Evolutionary conservation across 2,888 invertebrate genomes (phyloP).

Genomic region (Oscheius sp.): DNA sequence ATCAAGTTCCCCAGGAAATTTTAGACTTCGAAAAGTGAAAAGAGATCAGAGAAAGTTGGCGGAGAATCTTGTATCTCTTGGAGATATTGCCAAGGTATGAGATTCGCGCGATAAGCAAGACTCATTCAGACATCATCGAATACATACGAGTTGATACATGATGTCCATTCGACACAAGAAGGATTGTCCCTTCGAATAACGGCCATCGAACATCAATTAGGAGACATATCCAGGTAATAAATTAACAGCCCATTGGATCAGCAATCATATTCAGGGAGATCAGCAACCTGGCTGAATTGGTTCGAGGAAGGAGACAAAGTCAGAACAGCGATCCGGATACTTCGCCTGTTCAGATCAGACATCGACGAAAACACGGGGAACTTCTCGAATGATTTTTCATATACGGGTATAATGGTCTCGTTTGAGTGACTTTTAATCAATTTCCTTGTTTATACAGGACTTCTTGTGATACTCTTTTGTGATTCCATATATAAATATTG

Average conservation of each 20-base stretch:
- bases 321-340: conserved; percentile 20
- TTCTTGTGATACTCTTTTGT: conserved; percentile 23
- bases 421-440: not conserved
- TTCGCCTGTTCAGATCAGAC: not conserved
- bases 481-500: not conserved
- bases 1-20: conserved; percentile 35
- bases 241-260: not conserved
- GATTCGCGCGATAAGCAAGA: conserved; percentile 56
- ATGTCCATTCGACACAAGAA: conserved; percentile 93
- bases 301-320: conserved; percentile 14
- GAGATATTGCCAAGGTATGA: conserved; percentile 99
- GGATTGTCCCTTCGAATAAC: conserved; percentile 90
- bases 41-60: conserved; percentile 99
- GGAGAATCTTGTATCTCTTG: conserved; percentile 98
- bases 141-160: conserved; percentile 96
- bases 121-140: conserved; percentile 88
- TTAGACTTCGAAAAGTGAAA: conserved; percentile 95
- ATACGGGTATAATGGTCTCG: conserved; percentile 1
- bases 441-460: not conserved
- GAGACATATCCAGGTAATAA: conserved; percentile 38
- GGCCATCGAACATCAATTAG: conserved; percentile 79
- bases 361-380: conserved; percentile 20
- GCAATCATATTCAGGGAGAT: conserved; percentile 4
- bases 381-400: conserved; percentile 7
- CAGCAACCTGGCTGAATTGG: conserved; percentile 14